phyloP scores from a whole-genome alignment of 2,113 vertebrate species.

The Fregetta grallaria region DNA sequence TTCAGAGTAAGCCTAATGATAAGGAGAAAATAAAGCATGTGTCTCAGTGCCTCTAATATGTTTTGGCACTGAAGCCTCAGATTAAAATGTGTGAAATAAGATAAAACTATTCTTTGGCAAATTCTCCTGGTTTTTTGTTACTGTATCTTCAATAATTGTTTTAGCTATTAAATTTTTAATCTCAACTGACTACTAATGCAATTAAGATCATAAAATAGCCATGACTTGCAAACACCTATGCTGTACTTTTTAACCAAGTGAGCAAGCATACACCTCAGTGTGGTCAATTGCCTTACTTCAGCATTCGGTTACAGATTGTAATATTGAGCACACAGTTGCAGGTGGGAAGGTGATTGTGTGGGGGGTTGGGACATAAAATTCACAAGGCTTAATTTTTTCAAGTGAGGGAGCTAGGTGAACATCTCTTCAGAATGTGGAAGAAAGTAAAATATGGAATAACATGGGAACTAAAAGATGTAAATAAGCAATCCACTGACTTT shows the following conservation, averaged over 20 bases:
- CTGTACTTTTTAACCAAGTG: background rate
- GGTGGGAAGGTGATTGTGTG: background rate
- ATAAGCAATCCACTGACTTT: background rate
- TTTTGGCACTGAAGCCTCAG: slow-evolving; percentile 1
- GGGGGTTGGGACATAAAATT: background rate
- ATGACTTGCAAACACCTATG: background rate
- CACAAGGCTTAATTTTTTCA: background rate
- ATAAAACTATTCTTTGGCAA: background rate
- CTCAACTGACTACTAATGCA: background rate
- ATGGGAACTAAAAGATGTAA: background rate
- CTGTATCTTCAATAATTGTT: background rate
- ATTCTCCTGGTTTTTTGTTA: background rate
- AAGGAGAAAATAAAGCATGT: slow-evolving; percentile 24
- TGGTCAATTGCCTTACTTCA: background rate
- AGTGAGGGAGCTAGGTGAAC: background rate
- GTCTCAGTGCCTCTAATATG: background rate
- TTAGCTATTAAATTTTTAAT: background rate
- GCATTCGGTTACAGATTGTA: background rate
- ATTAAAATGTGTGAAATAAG: background rate
- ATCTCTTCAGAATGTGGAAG: background rate
- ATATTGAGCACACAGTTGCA: background rate
- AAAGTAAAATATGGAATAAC: background rate
- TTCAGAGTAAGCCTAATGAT: slow-evolving; percentile 6
- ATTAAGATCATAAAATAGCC: background rate
- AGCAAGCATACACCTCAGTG: background rate